Percentiles rank a stretch among this genome's conserved stretches.
Conservation (phyloP, 2,888 invertebrate species). For the Nemotelus nigrinus region DNA sequence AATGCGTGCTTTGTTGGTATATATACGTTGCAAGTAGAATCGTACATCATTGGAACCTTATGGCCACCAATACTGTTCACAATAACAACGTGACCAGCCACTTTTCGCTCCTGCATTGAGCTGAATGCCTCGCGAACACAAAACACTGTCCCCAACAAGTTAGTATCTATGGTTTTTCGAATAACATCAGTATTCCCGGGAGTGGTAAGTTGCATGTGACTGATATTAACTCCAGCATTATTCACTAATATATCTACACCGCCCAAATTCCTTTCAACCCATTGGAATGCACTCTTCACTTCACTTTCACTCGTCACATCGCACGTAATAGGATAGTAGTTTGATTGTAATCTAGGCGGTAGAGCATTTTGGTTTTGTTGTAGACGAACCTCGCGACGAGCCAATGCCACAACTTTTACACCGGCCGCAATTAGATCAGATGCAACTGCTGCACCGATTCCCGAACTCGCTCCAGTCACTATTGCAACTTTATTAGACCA, state of each 20-base stretch:
- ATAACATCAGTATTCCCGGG: conserved; percentile 55
- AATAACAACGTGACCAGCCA: not conserved
- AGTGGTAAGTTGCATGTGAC: conserved; percentile 26
- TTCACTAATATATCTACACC: conserved; percentile 9
- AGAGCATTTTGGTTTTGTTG: conserved; percentile 55
- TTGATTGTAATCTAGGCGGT: conserved; percentile 52
- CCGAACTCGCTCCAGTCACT: conserved; percentile 73
- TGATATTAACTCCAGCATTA: conserved; percentile 53
- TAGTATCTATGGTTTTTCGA: conserved; percentile 61
- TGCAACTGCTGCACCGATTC: conserved; percentile 69
- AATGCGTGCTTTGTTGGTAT: conserved; percentile 60
- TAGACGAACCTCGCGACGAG: conserved; percentile 65
- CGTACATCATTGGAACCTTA: not conserved
- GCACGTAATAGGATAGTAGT: conserved; percentile 58
- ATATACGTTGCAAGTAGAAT: not conserved
- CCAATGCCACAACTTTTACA: conserved; percentile 69
- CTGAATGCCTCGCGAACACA: conserved; percentile 60
- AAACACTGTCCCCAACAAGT: conserved; percentile 63
- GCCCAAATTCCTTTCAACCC: conserved; percentile 60
- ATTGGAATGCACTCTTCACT: conserved; percentile 67
- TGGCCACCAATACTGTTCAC: not conserved
- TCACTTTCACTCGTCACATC: conserved; percentile 69
- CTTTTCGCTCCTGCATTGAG: not conserved
- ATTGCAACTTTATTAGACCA: conserved; percentile 72
- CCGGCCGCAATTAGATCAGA: conserved; percentile 66